Evolutionary conservation across 2,888 invertebrate species (phyloP).

Genomic region (Temnothorax unifasciatus): DNA sequence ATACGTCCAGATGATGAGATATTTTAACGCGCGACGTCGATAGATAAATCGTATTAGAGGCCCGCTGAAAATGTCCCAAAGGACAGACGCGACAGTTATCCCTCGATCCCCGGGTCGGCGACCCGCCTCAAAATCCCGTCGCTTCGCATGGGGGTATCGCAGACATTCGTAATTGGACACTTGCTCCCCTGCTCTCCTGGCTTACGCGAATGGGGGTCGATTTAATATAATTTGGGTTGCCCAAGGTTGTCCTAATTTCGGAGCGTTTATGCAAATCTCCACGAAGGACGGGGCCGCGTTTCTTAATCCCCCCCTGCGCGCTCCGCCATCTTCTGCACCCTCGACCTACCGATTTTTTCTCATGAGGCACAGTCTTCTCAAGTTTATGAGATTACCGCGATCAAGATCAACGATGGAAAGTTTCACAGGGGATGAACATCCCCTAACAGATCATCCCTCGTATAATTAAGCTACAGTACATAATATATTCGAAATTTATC

Average conservation of each 20-base stretch:
- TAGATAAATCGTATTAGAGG: constrained; percentile 38
- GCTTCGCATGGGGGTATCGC: constrained; percentile 56
- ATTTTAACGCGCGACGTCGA: constrained; percentile 39
- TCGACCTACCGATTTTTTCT: constrained; percentile 58
- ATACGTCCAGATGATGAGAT: neutral
- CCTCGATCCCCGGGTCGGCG: constrained; percentile 36
- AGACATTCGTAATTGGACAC: constrained; percentile 70
- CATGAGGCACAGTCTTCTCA: constrained; percentile 40
- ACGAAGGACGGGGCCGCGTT: constrained; percentile 40
- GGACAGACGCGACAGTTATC: constrained; percentile 32
- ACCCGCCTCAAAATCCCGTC: constrained; percentile 50
- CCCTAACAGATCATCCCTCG: constrained; percentile 24
- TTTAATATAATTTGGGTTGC: constrained; percentile 72
- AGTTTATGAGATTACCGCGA: constrained; percentile 65
- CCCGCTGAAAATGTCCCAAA: constrained; percentile 22
- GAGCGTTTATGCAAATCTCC: constrained; percentile 70
- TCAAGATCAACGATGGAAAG: constrained; percentile 51
- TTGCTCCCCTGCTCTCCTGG: constrained; percentile 61
- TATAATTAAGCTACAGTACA: constrained; percentile 22
- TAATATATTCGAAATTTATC: constrained; percentile 3
- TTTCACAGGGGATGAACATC: constrained; percentile 17
- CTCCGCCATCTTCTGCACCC: constrained; percentile 55
- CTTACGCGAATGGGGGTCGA: constrained; percentile 61
- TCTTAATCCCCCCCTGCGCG: constrained; percentile 48
- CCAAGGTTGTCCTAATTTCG: constrained; percentile 71